Base-by-base conservation (phyloP, 1,140 invertebrate genomes). In the Drosophila varians region DNA sequence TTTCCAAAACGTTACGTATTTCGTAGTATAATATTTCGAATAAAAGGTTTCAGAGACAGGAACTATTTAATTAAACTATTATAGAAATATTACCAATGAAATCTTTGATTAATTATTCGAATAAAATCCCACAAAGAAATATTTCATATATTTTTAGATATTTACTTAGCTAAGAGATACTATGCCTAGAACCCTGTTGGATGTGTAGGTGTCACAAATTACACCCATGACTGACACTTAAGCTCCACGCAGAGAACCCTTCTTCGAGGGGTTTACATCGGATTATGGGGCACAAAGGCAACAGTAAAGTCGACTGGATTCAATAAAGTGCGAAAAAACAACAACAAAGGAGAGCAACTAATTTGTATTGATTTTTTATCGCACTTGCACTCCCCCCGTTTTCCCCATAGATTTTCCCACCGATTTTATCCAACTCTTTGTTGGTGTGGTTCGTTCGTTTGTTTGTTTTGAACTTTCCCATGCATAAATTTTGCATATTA, bases 401-500 rank as follows among this genome's bases (percentile, higher is more conserved):
- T 4, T 60, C 18, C 28, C 14, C 38, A n/a, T 9, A 16, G 28
- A 25, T 38, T 56, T 31, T 9, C 4, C 47, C 14, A 2, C 47
- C 25, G 51, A 42, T 58, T 70, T 74, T 66, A 60, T 34, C 36
- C 57, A 57, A 38, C 48, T 72, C 69, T 54, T 51, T 83, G 64
- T 55, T 51, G 64, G 31, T 48, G 48, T 74, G 58, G 46, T 55
- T 62, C 25, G 46, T 55, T 62, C 25, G 53, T 65, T 76, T 72
- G 78, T 82, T 82, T 82, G 77, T 84, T 83, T 86, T 87, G 82
- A 80, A 69, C 76, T 86, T 87, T 84, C 80, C 80, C 82, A 87
- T 86, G 80, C 82, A 86, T 86, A 86, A 86, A 86, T 86, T 86
- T 86, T 80, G 80, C 80, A 86, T 86, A 87, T 86, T 86, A 86